Percentiles rank a stretch among this genome's conserved stretches.
phyloP scores from a whole-genome alignment of 2,888 invertebrate species.

The Orgyia antiqua region DNA sequence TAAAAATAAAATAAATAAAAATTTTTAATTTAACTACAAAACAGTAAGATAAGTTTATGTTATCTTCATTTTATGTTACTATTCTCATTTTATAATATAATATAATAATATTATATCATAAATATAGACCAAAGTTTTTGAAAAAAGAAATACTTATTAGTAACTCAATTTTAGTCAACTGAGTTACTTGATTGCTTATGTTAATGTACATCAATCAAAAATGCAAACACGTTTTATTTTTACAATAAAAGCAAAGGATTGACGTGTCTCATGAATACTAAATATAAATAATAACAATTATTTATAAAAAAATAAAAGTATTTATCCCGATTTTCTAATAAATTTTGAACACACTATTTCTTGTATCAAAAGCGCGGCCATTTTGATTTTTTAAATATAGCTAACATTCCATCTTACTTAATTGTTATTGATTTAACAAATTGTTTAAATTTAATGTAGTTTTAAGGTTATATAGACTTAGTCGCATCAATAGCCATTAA shows the following conservation, averaged over 20 bases:
- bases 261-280: constrained; percentile 44
- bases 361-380: constrained; percentile 32
- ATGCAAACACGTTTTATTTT: no score
- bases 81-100: no score
- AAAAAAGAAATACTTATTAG: no score
- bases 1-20: no score
- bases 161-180: no score
- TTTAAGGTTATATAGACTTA: constrained; percentile 51
- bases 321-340: constrained; percentile 52
- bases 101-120: no score
- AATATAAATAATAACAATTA: constrained; percentile 30
- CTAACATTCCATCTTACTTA: constrained; percentile 51
- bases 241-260: constrained; percentile 41
- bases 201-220: no score
- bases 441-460: constrained; percentile 54
- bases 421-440: constrained; percentile 47
- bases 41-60: no score
- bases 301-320: constrained; percentile 44
- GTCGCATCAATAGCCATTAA: constrained; percentile 35
- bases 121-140: no score
- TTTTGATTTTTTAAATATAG: constrained; percentile 23
- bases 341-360: constrained; percentile 51
- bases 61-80: no score
- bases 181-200: no score
- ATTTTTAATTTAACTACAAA: no score